phyloP scores from a whole-genome alignment of 2,797 vertebrate species.

The Cuculus canorus region DNA sequence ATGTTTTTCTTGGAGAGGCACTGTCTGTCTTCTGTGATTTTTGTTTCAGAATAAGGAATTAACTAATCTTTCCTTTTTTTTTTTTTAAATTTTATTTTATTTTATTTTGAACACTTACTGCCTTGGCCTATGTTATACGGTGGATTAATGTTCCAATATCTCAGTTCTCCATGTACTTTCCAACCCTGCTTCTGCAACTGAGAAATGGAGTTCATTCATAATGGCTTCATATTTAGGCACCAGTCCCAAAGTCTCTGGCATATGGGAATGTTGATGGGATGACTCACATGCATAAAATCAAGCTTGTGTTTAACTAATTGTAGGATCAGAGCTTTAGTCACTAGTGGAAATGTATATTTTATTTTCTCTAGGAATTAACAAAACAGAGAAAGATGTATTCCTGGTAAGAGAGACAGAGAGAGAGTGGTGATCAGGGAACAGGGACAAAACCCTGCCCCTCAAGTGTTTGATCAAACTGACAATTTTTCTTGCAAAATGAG shows the following conservation, averaged over 20 bases:
- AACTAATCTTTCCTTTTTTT: neutral
- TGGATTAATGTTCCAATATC: conserved; percentile 23
- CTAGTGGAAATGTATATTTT: neutral
- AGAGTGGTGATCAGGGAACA: neutral
- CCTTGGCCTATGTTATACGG: neutral
- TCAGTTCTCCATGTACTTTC: conserved; percentile 8
- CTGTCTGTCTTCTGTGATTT: neutral
- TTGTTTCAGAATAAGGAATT: neutral
- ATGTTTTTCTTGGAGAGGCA: conserved; percentile 55
- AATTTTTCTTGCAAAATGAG: neutral
- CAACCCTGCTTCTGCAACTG: neutral
- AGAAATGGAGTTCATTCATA: conserved; percentile 35
- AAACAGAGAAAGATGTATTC: neutral
- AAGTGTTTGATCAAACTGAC: neutral
- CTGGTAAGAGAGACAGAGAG: neutral
- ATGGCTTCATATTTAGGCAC: conserved; percentile 24
- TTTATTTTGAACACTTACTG: neutral
- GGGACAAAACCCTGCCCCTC: neutral
- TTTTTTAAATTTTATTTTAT: too few species aligned
- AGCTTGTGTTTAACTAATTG: conserved; percentile 30
- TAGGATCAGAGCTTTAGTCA: conserved; percentile 19
- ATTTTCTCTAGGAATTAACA: neutral
- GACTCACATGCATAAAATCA: conserved; percentile 45
- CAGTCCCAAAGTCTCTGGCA: conserved; percentile 7
- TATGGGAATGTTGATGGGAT: neutral